These are phyloP conservation scores for Cerastis leucographa DNA, from an alignment of 2,888 invertebrate species.

Conservation along the genomic window DNA sequence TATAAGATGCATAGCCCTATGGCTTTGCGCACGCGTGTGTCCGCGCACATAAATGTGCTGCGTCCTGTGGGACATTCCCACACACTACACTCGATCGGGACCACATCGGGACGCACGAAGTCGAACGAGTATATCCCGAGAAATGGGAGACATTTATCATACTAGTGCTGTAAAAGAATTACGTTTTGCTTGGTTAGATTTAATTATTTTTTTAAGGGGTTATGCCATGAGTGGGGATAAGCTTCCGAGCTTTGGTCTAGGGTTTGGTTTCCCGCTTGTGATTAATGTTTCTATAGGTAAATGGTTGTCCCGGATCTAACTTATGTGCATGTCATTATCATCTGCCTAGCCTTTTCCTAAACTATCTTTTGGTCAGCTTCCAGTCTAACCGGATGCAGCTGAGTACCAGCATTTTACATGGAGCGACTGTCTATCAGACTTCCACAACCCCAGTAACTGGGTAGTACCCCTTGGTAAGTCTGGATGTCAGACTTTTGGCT, in stretches of 20 bases:
- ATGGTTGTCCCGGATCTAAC: background rate
- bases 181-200: background rate
- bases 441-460: too few relatives aligned
- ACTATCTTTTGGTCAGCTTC: too few relatives aligned
- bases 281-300: background rate
- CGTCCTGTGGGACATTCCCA: constrained; percentile 81
- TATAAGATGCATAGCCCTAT: constrained; percentile 71
- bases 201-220: background rate
- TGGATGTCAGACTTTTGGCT: too few relatives aligned
- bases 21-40: constrained; percentile 84
- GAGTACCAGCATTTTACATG: too few relatives aligned
- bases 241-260: background rate
- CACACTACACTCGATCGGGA: constrained; percentile 50
- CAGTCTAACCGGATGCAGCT: too few relatives aligned
- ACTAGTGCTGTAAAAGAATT: constrained; percentile 27
- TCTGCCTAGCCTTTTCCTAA: too few relatives aligned
- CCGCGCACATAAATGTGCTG: constrained; percentile 81
- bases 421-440: too few relatives aligned
- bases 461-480: too few relatives aligned
- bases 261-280: background rate
- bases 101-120: constrained; percentile 54
- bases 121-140: constrained; percentile 36
- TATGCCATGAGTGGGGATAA: background rate
- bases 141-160: constrained; percentile 52
- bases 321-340: background rate